Conservation (phyloP, 2,797 vertebrate genomes). For the Mycteria americana region DNA sequence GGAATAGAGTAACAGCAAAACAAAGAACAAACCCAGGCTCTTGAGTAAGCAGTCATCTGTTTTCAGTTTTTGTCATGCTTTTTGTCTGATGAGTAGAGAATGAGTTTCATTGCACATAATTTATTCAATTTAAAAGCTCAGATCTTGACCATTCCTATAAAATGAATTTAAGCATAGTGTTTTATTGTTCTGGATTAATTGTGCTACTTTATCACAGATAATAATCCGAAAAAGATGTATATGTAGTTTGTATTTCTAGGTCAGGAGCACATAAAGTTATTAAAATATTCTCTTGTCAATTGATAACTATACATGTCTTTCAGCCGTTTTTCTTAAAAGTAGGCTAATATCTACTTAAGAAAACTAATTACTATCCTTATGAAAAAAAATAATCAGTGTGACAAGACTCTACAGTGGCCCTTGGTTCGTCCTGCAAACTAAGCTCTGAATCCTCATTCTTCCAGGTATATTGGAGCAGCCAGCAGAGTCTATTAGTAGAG, state of each 20-base stretch:
- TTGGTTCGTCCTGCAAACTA: neutral
- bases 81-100: neutral
- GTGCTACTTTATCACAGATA: neutral
- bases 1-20: neutral
- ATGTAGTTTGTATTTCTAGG: constrained; percentile 17
- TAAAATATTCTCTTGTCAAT: constrained; percentile 32
- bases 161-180: neutral
- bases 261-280: constrained; percentile 9
- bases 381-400: neutral
- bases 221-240: neutral
- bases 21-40: neutral
- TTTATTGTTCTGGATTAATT: neutral
- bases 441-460: neutral
- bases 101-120: neutral
- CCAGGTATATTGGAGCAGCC: neutral
- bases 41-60: neutral
- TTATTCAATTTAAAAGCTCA: neutral
- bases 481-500: neutral
- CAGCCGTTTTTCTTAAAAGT: constrained; percentile 13
- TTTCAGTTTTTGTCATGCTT: neutral
- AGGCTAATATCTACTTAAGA: constrained; percentile 32
- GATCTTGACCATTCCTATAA: neutral
- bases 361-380: neutral
- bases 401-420: neutral
- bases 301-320: constrained; percentile 28